Base-by-base conservation (phyloP, 2,113 vertebrate species). In the Chrysemys picta region DNA sequence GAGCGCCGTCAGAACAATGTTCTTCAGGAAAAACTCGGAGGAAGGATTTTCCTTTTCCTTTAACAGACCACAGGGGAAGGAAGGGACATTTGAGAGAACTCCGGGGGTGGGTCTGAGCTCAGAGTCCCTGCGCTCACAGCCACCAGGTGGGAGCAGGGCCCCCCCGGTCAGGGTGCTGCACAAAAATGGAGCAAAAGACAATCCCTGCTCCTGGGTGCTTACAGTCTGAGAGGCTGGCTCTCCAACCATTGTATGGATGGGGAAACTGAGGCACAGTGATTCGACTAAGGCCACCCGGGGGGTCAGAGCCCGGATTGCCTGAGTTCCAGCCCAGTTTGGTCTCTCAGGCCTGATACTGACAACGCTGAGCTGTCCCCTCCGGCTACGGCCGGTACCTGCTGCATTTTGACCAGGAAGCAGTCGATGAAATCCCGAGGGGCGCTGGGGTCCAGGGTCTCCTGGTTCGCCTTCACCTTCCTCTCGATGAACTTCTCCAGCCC, bases 351-450 rank as follows among this genome's bases (percentile, higher is more conserved):
- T 24, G 5, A 45, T 6, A 24, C 10, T 8, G 10, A 5, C 42
- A 3, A 3, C 13, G 1, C 38, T 45, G 53, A 56, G 16, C 10
- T 2, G 0, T n/a, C 35, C 31, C 5, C 12, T 7, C 52, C 1
- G 35, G 69, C 80, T 27, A 38, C 57, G 45, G 29, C 16, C 22
- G 5, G 52, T 83, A 98, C 98, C 98, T 98, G 96, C 10, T 96
- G 56, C 5, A 97, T 96, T 93, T 97, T 96, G 52, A 97, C 89
- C 69, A 99, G 97, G 94, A 98, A 99, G 92, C 98, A 97, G 97
- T 99, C 98, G 1, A 98, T 98, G 82, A 95, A 98, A 86, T 99
- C 98, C 82, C 98, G 90, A 1, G 98, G 98, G 22, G 89, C 89
- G 80, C 47, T 93, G 2, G 94, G 95, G 56, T 98, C 97, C 84